Base-by-base conservation (phyloP, 2,888 invertebrate species). In the Drosophila acutilabella region DNA sequence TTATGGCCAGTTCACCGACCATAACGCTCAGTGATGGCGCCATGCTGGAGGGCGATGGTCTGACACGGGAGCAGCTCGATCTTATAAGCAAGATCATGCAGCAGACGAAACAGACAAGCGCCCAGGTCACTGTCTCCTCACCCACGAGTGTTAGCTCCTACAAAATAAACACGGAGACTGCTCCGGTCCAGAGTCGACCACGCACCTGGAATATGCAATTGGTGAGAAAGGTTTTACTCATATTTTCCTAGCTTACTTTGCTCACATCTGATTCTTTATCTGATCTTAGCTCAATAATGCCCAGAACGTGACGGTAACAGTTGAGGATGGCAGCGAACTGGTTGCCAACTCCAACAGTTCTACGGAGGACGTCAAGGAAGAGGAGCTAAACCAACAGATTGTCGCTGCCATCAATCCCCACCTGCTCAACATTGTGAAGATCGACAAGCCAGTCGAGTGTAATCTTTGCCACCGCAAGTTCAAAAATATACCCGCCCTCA, bases 401-500 rank as follows among this genome's bases (percentile, higher is more conserved):
- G 89, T 83, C 38, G 74, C 82, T 20, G 80, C 87, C 54, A 90
- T 90, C 30, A 90, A 90, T 80, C 91, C 90, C 64, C 91, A 92
- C 73, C 81, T 92, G 65, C 87, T 92, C 54, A 92, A 92, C 71
- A 92, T 92, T 72, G 91, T 92, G 16, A 93, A 94, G 81, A 93
- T 94, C 44, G 96, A 96, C 68, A 97, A 97, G 90, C 98, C 98
- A 47, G 98, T 98, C 67, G 97, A 98, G 92, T 99, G 99, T 93
- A 97, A 97, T 93, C 94, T 98, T 69, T 99, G 99, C 92, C 97
- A 98, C 93, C 95, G 98, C 84, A 96, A 97, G 92, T 99, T 99
- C 93, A 99, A 99, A 93, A 99, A 98, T 93, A 97, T 98, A 92
- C 98, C 98, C 20, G 99, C 99, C 30, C 95, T 99, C 62, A 99